Conservation (phyloP, 2,797 vertebrate genomes). For the Gambusia yucatana region DNA sequence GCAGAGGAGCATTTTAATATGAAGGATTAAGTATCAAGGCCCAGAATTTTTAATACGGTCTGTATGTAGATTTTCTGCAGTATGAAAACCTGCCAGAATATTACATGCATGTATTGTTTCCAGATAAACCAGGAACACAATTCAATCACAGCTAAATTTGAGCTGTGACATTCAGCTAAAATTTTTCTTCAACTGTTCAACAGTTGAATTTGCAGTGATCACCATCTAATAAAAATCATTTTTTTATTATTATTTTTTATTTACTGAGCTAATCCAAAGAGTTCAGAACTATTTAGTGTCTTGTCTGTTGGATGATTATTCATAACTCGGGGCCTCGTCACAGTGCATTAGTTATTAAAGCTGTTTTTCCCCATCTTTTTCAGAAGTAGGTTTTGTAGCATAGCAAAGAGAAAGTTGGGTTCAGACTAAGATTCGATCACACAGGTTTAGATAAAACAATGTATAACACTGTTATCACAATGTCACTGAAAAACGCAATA, state of each 20-base stretch:
- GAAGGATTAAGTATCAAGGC: neutral
- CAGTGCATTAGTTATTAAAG: neutral
- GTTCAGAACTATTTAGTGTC: neutral
- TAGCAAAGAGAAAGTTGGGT: neutral
- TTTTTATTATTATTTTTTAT: neutral
- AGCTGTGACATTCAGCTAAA: neutral
- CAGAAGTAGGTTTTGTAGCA: neutral
- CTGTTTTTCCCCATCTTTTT: neutral
- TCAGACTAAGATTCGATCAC: neutral
- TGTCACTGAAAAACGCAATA: neutral
- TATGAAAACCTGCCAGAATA: neutral
- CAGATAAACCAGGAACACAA: neutral
- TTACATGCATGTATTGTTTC: neutral
- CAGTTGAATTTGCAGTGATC: neutral
- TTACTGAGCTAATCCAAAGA: neutral
- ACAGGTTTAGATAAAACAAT: neutral
- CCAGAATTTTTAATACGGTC: neutral
- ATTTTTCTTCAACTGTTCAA: neutral
- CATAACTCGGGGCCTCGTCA: neutral
- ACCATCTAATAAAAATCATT: too few species aligned
- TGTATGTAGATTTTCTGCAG: neutral
- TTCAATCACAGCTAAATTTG: neutral
- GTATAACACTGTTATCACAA: neutral
- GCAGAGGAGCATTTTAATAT: conserved; percentile 1
- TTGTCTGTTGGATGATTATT: neutral